Conservation (phyloP, 2,797 vertebrate species). For the Cygnus olor region DNA sequence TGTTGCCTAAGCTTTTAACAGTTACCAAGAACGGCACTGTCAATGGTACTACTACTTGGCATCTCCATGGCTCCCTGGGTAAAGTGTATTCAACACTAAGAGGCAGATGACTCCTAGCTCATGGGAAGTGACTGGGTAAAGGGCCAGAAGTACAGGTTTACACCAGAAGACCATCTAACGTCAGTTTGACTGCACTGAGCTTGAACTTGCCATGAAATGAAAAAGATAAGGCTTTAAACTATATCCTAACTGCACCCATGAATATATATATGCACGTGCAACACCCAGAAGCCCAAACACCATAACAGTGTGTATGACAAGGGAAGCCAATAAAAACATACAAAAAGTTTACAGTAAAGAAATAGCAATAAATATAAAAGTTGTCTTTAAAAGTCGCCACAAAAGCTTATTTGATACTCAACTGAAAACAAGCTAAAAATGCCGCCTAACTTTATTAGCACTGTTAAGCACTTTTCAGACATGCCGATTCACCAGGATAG, state of each 20-base stretch:
- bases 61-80: not conserved
- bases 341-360: not conserved
- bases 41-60: not conserved
- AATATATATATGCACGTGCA: rapidly evolving
- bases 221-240: not conserved
- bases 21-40: not conserved
- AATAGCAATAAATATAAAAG: not conserved
- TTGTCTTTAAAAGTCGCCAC: not conserved
- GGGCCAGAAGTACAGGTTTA: not conserved
- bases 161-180: not conserved
- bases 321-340: not conserved
- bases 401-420: not conserved
- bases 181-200: not conserved
- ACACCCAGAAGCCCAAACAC: not conserved
- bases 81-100: not conserved
- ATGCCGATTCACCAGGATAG: not conserved
- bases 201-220: not conserved
- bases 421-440: not conserved
- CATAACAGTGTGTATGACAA: not conserved
- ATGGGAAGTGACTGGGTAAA: not conserved
- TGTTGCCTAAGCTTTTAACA: not conserved
- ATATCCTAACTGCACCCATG: not conserved
- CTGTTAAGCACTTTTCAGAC: not conserved
- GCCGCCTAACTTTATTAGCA: not conserved
- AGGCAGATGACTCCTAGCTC: not conserved